phyloP scores from a whole-genome alignment of 2,113 vertebrate genomes.

The Oncorhynchus tshawytscha region DNA sequence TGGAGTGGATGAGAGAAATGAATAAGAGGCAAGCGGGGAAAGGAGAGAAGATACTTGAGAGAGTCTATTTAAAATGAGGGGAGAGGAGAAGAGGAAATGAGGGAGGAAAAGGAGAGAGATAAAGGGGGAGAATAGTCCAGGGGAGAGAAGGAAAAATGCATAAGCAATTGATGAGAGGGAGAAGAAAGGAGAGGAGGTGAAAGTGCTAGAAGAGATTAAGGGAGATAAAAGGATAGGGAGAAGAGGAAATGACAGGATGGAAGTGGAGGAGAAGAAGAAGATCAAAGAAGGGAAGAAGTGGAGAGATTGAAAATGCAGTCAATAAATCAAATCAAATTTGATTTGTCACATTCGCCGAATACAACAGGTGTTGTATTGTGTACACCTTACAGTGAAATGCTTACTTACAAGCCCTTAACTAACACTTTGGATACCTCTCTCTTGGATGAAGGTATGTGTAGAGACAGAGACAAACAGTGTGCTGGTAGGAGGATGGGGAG shows the following conservation, averaged over 20 bases:
- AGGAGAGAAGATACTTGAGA: not conserved
- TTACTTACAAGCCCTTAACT: too few species aligned
- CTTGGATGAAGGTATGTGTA: too few species aligned
- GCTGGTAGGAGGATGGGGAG: slow-evolving; percentile 12
- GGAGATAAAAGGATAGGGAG: not conserved
- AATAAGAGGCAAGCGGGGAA: not conserved
- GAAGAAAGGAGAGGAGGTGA: not conserved
- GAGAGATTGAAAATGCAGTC: too few species aligned
- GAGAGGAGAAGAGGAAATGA: not conserved
- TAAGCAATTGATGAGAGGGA: too few species aligned
- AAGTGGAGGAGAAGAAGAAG: not conserved
- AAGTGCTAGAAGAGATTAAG: not conserved
- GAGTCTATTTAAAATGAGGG: not conserved
- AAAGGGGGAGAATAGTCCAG: not conserved
- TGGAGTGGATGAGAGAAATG: not conserved
- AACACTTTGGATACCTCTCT: too few species aligned
- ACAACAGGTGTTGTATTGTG: too few species aligned
- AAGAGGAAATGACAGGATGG: not conserved
- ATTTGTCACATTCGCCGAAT: too few species aligned
- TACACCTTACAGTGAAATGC: too few species aligned
- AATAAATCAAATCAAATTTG: not conserved
- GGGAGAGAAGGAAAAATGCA: not conserved
- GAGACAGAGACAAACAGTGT: not conserved
- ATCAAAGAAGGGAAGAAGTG: not conserved
- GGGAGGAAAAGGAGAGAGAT: not conserved